Evolutionary conservation across 2,113 vertebrate species (phyloP).

Genomic region (Tringa solitaria): DNA sequence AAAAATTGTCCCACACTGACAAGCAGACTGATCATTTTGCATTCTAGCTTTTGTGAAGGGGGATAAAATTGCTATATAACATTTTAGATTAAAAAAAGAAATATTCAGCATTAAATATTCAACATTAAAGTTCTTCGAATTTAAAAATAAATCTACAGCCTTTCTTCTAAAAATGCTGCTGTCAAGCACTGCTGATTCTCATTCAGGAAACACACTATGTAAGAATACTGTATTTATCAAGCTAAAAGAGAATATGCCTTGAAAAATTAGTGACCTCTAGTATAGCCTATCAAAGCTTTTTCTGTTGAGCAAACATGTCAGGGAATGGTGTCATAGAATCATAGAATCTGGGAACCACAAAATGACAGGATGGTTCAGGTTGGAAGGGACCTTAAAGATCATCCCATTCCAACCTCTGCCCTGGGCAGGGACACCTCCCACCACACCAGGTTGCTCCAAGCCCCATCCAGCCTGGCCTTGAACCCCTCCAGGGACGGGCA

Average conservation of each 20-base stretch:
- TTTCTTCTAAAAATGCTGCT: conserved; percentile 41
- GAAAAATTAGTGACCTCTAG: background rate
- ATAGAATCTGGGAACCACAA: no score
- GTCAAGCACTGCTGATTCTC: conserved; percentile 33
- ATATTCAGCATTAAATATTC: conserved; percentile 47
- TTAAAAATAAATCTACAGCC: conserved; percentile 52
- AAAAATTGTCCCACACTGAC: conserved; percentile 43
- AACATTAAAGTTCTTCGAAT: conserved; percentile 15
- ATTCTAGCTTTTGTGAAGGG: conserved; percentile 17
- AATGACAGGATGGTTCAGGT: no score
- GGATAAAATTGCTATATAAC: conserved; percentile 10
- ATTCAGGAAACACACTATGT: background rate
- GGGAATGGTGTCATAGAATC: background rate
- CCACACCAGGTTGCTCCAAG: no score
- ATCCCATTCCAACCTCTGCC: no score
- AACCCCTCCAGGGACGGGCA: no score
- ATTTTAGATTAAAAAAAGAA: conserved; percentile 47
- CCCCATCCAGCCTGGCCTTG: no score
- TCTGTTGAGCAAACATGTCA: background rate
- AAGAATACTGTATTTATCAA: background rate
- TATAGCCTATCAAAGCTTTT: background rate
- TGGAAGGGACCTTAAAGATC: no score
- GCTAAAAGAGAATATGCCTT: background rate
- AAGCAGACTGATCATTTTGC: conserved; percentile 30
- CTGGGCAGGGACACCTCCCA: no score